phyloP scores from a whole-genome alignment of 2,797 vertebrate genomes.

The Enteromius treurensis region DNA sequence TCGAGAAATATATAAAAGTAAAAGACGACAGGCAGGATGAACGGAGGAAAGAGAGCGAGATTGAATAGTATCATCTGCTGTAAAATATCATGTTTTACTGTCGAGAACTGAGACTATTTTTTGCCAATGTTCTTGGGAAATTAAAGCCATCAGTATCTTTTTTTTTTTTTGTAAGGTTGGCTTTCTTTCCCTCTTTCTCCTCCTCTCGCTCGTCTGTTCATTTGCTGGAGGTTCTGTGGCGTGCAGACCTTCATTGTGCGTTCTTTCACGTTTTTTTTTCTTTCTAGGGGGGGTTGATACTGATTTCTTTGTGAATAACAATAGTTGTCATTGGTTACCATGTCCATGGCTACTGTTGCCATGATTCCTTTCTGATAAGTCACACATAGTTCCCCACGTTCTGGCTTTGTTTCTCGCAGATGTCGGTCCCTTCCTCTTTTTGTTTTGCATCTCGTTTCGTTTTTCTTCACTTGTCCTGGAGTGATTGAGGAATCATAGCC shows the following conservation, averaged over 20 bases:
- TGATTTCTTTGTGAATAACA: conserved; percentile 43
- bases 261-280: neutral
- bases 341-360: conserved; percentile 48
- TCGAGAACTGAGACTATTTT: conserved; percentile 29
- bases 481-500: conserved; percentile 62
- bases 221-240: neutral
- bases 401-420: conserved; percentile 28
- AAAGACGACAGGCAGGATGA: conserved; percentile 51
- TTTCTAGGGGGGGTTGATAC: conserved; percentile 35
- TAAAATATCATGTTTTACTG: conserved; percentile 49
- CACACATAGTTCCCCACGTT: conserved; percentile 4
- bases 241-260: conserved; percentile 4
- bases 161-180: conserved; percentile 12
- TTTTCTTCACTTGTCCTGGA: conserved; percentile 49
- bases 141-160: conserved; percentile 60
- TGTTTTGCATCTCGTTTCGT: conserved; percentile 11
- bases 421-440: conserved; percentile 19
- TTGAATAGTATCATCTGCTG: conserved; percentile 44
- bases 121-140: conserved; percentile 57
- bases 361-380: conserved; percentile 44
- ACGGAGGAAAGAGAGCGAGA: conserved; percentile 17
- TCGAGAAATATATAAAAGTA: conserved; percentile 67
- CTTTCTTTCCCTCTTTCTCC: conserved; percentile 23
- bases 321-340: conserved; percentile 42
- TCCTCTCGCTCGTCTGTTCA: conserved; percentile 14